phyloP scores from a whole-genome alignment of 2,113 vertebrate genomes.

The Neodon shergylaensis region DNA sequence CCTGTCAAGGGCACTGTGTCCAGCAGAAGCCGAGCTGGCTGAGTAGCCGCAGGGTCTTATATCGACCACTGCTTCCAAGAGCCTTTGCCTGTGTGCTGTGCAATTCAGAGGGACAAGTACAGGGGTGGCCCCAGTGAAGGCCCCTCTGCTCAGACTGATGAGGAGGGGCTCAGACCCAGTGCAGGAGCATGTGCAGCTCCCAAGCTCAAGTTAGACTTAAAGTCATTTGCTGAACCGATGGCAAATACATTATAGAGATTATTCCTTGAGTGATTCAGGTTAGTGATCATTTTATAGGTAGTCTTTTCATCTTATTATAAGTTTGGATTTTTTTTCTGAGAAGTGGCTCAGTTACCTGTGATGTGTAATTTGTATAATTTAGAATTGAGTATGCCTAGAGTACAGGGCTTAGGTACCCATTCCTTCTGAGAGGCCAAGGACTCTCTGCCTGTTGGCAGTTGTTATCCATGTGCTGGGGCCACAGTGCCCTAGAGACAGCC shows the following conservation, averaged over 20 bases:
- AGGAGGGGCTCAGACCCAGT: not conserved
- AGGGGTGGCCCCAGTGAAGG: not conserved
- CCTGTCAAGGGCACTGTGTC: not conserved
- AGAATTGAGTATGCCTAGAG: not conserved
- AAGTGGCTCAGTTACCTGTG: not conserved
- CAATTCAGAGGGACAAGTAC: not conserved
- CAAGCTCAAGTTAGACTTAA: not conserved
- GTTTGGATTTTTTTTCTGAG: not conserved
- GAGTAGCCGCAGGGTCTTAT: not conserved
- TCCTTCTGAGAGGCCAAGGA: not conserved
- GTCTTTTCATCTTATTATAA: not conserved
- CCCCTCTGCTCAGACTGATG: not conserved
- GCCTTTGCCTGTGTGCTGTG: not conserved
- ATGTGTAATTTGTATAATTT: not conserved
- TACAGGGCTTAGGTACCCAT: not conserved
- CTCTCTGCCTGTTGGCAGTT: not conserved
- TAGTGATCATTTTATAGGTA: not conserved
- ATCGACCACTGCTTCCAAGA: too few relatives aligned
- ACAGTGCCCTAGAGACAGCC: not conserved
- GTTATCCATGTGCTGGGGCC: not conserved
- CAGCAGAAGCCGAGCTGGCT: not conserved
- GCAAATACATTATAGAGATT: not conserved
- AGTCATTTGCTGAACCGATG: not conserved
- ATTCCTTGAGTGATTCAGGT: not conserved
- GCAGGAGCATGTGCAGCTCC: too few relatives aligned